These are phyloP conservation scores for Drosophila mojavensis DNA, from an alignment of 1,140 invertebrate genomes.

Conservation along the genomic window DNA sequence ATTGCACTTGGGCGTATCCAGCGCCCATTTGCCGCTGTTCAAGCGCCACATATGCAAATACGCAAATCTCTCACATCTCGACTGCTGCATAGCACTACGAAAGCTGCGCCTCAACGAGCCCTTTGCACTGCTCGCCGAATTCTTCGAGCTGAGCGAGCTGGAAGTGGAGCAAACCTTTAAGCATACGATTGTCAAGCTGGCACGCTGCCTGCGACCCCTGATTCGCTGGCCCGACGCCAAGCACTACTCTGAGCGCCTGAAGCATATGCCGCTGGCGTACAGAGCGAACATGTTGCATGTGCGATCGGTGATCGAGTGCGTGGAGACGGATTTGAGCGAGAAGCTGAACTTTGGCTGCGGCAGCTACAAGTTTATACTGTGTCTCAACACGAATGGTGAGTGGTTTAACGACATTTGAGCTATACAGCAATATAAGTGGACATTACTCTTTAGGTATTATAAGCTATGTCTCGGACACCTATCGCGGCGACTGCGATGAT, in stretches of 20 bases:
- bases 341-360: slow-evolving; percentile 55
- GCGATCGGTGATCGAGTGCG: slow-evolving; percentile 78
- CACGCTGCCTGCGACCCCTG: slow-evolving; percentile 65
- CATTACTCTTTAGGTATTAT: slow-evolving; percentile 58
- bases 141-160: slow-evolving; percentile 69
- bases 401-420: not conserved
- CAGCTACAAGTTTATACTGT: slow-evolving; percentile 78
- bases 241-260: slow-evolving; percentile 70
- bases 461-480: slow-evolving; percentile 75
- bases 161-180: slow-evolving; percentile 71
- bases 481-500: slow-evolving; percentile 71
- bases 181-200: slow-evolving; percentile 54
- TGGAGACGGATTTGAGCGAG: slow-evolving; percentile 70
- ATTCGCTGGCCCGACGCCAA: slow-evolving; percentile 75
- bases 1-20: slow-evolving; percentile 61
- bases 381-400: slow-evolving; percentile 73
- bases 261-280: slow-evolving; percentile 68
- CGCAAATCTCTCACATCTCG: slow-evolving; percentile 65
- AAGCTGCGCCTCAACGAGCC: slow-evolving; percentile 76
- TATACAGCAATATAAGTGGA: not conserved
- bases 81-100: slow-evolving; percentile 74
- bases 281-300: slow-evolving; percentile 69
- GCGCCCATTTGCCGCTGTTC: slow-evolving; percentile 54
- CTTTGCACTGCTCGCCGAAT: slow-evolving; percentile 67
- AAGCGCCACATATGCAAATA: slow-evolving; percentile 68